A percentile compares a stretch with the other conserved stretches of the same genome.
phyloP scores from a whole-genome alignment of 1,140 invertebrate species.

The Ips typographus region DNA sequence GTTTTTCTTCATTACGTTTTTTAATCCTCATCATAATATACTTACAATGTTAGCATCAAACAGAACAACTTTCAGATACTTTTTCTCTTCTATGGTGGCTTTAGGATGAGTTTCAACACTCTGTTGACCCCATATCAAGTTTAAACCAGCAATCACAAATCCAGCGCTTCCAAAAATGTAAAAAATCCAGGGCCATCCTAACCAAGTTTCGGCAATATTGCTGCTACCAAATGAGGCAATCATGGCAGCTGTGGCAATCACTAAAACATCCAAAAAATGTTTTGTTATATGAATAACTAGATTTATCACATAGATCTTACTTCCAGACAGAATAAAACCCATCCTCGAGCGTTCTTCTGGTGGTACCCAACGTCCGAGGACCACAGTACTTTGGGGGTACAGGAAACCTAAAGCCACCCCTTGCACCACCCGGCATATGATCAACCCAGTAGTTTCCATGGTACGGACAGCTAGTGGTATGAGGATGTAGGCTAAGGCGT shows the following conservation, averaged over 20 bases:
- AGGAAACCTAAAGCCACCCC: constrained; percentile 4
- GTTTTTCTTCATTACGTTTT: neutral
- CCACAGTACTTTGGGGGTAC: neutral
- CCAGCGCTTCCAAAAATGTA: constrained; percentile 7
- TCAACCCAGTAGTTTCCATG: constrained; percentile 8
- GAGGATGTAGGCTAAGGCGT: neutral
- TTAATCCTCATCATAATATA: neutral
- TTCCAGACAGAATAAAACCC: neutral
- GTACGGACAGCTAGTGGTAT: constrained; percentile 2
- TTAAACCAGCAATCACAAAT: neutral
- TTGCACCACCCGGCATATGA: constrained; percentile 12
- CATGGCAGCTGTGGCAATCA: neutral
- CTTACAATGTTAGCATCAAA: neutral
- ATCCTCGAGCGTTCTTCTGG: constrained; percentile 14
- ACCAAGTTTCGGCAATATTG: neutral
- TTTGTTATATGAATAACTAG: too few relatives aligned
- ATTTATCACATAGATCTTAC: neutral
- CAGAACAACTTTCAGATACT: neutral
- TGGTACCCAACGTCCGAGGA: constrained; percentile 8
- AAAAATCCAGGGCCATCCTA: constrained; percentile 8
- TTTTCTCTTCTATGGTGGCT: neutral
- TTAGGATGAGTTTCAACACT: constrained; percentile 1
- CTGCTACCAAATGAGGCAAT: neutral
- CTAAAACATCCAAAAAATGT: neutral
- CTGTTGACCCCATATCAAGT: neutral